phyloP scores from a whole-genome alignment of 2,113 vertebrate genomes.

The Eupsittula cactorum region DNA sequence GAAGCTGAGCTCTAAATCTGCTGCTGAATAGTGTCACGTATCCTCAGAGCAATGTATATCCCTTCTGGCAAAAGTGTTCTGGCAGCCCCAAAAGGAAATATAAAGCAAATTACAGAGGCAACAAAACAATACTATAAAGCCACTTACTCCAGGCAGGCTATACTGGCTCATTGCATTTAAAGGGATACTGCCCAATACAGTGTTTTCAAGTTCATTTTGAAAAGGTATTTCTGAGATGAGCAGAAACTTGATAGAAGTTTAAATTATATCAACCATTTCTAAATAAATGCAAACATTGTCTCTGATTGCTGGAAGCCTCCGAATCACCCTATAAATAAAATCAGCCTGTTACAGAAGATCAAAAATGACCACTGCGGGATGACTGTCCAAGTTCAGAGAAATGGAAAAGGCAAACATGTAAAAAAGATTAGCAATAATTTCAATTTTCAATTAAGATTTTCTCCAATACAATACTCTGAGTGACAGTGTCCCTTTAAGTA shows the following conservation, averaged over 20 bases:
- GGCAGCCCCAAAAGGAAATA: slow-evolving; percentile 60
- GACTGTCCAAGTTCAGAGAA: background rate
- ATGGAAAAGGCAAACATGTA: background rate
- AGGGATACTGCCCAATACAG: slow-evolving; percentile 62
- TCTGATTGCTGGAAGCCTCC: background rate
- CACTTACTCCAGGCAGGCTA: slow-evolving; percentile 27
- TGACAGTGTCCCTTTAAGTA: slow-evolving; percentile 74
- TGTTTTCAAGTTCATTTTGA: background rate
- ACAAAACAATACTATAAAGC: slow-evolving; percentile 28
- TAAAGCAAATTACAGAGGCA: slow-evolving; percentile 31
- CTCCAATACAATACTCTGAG: background rate
- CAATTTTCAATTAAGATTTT: background rate
- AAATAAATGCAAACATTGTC: background rate
- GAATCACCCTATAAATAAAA: background rate
- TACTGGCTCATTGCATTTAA: slow-evolving; percentile 31
- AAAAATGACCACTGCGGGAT: background rate
- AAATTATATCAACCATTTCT: background rate
- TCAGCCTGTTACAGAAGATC: background rate
- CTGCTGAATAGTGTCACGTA: background rate
- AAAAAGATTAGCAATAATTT: background rate
- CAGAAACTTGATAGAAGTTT: background rate
- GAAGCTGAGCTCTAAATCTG: background rate
- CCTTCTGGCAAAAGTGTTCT: slow-evolving; percentile 53
- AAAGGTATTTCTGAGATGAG: background rate
- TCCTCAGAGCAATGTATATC: background rate